Conservation (phyloP, 2,888 invertebrate species). For the Seira musarum region DNA sequence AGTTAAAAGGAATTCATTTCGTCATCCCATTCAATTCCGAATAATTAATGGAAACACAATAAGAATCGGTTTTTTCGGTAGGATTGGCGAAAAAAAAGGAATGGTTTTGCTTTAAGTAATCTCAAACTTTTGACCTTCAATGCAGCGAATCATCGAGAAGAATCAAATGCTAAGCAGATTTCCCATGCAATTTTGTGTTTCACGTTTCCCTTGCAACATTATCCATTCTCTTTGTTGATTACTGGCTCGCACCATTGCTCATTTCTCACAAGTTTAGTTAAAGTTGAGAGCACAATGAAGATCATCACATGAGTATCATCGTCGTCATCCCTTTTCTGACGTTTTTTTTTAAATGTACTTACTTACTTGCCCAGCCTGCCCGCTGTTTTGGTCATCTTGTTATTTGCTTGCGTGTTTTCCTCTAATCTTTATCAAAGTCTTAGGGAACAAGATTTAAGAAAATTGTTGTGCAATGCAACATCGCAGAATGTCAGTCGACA, state of each 20-base stretch:
- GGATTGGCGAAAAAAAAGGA: no score
- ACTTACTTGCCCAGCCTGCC: not conserved
- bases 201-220: not conserved
- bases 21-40: no score
- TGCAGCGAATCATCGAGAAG: no score
- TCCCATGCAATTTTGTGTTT: not conserved
- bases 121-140: no score
- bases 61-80: no score
- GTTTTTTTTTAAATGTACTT: not conserved
- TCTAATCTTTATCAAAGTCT: not conserved
- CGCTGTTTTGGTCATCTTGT: slow-evolving; percentile 56
- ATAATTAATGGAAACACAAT: no score
- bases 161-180: no score
- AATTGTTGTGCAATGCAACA: slow-evolving; percentile 10
- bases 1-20: no score
- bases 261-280: not conserved
- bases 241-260: not conserved
- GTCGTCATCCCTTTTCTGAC: no score
- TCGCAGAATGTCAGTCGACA: slow-evolving; percentile 4
- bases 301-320: no score
- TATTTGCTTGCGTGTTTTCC: slow-evolving; percentile 42
- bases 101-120: no score
- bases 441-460: not conserved
- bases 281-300: no score
- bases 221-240: not conserved